phyloP scores from a whole-genome alignment of 2,797 vertebrate species.

The Anas bernieri region DNA sequence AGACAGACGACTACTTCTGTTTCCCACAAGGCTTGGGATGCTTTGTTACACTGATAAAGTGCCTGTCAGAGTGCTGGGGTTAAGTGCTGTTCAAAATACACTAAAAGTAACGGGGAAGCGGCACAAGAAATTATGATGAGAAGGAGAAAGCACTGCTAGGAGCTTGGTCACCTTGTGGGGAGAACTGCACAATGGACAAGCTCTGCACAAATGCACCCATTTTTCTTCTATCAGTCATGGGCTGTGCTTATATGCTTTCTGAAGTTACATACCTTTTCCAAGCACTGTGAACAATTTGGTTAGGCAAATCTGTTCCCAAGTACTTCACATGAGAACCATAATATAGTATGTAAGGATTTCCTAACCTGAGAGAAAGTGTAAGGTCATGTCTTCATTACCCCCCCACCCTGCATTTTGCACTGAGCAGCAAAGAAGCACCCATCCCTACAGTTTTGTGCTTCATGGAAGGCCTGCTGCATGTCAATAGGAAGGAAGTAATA shows the following conservation, averaged over 20 bases:
- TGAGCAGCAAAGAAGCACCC: background rate
- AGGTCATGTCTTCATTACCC: background rate
- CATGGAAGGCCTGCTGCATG: background rate
- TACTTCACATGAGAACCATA: background rate
- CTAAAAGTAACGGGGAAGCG: background rate
- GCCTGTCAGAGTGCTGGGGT: background rate
- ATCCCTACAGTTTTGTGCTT: background rate
- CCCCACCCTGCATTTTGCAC: background rate
- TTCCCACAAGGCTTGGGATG: background rate
- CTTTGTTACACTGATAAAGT: slow-evolving; percentile 10
- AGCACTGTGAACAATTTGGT: background rate
- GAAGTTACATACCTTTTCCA: background rate
- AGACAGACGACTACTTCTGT: background rate
- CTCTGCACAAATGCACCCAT: background rate
- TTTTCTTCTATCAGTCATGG: background rate
- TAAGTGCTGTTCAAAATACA: slow-evolving; percentile 25
- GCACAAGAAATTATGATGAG: background rate
- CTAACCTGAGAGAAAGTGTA: background rate
- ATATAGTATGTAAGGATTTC: background rate
- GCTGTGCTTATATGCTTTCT: background rate
- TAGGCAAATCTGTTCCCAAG: background rate
- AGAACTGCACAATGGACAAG: background rate
- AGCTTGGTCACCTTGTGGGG: background rate
- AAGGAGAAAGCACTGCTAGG: background rate
- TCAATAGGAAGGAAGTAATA: background rate